phyloP scores from a whole-genome alignment of 2,797 vertebrate genomes.

The Pelodytes ibericus region DNA sequence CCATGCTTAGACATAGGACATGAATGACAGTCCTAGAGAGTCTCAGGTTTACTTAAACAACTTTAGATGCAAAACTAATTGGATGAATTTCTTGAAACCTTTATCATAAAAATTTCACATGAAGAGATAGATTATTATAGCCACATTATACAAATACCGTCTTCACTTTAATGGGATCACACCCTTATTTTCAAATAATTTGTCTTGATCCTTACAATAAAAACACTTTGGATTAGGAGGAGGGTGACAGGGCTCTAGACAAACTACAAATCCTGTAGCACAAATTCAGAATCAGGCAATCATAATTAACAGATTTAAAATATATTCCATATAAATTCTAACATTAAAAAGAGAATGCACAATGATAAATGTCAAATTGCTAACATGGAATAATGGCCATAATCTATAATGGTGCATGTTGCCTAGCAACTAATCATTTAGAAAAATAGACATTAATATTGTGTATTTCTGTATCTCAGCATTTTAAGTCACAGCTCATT shows the following conservation, averaged over 20 bases:
- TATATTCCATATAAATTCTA: not conserved
- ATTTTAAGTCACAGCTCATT: too few relatives aligned
- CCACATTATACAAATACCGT: not conserved
- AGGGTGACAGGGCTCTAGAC: not conserved
- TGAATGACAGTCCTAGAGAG: too few relatives aligned
- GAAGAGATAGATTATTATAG: not conserved
- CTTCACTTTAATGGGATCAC: not conserved
- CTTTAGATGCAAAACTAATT: too few relatives aligned
- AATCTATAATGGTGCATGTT: too few relatives aligned
- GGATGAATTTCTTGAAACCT: not conserved
- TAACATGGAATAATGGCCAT: not conserved
- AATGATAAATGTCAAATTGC: not conserved
- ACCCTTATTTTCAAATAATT: not conserved
- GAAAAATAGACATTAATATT: too few relatives aligned
- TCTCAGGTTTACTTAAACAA: too few relatives aligned
- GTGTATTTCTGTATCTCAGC: too few relatives aligned
- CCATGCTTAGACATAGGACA: too few relatives aligned
- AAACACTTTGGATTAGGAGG: not conserved
- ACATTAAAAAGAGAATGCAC: not conserved
- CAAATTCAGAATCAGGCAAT: not conserved
- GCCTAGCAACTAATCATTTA: too few relatives aligned
- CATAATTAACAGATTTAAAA: not conserved
- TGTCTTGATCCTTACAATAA: slow-evolving; percentile 1
- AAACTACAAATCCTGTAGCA: not conserved
- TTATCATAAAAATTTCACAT: not conserved